These are phyloP conservation scores for Erethizon dorsatum DNA, from an alignment of 2,797 vertebrate species.

Conservation along the genomic window DNA sequence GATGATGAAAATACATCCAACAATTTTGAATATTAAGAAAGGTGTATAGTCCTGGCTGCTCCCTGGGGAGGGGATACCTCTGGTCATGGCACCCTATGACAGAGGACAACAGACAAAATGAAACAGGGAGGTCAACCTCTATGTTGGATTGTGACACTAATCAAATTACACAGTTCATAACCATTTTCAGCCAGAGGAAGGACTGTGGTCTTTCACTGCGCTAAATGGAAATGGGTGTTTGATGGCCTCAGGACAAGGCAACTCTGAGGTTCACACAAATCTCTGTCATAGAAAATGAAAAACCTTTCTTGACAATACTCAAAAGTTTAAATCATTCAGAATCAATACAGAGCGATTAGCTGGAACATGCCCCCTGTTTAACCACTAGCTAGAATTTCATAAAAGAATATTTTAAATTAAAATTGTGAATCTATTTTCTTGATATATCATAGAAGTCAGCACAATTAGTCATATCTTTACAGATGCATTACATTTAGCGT, in stretches of 20 bases:
- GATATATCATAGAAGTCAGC: not conserved
- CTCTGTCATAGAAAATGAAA: conserved; percentile 67
- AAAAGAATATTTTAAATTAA: conserved; percentile 54
- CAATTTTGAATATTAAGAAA: conserved; percentile 42
- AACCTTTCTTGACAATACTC: conserved; percentile 68
- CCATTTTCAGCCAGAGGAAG: not conserved
- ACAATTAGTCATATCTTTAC: not conserved
- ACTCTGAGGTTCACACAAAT: conserved; percentile 65
- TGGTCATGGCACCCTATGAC: not conserved
- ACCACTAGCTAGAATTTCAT: conserved; percentile 26
- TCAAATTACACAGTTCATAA: not conserved
- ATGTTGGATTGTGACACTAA: not conserved
- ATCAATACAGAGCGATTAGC: conserved; percentile 74
- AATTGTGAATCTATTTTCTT: not conserved
- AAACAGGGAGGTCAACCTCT: not conserved
- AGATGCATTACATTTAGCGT: not conserved
- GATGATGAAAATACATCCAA: not conserved
- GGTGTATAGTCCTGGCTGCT: not conserved
- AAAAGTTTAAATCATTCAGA: conserved; percentile 61
- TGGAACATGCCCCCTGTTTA: conserved; percentile 37
- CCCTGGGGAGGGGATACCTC: not conserved
- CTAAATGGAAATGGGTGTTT: not conserved
- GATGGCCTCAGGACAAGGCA: not conserved
- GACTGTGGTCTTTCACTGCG: not conserved
- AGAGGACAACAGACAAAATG: not conserved